Conservation (phyloP, 1,140 invertebrate species). For the Monomorium pharaonis region DNA sequence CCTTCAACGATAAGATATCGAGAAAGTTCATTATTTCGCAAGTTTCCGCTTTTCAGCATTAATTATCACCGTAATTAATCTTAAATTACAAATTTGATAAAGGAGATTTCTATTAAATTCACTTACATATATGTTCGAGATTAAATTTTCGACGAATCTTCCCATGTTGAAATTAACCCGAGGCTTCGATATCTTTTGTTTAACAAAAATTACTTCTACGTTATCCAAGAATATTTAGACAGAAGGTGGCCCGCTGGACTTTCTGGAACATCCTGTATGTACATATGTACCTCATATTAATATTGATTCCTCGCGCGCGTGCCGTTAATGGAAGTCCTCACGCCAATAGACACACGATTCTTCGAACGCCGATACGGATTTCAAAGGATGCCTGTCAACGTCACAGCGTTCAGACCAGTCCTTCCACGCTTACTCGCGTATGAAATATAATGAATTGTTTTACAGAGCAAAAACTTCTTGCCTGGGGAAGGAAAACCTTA, state of each 20-base stretch:
- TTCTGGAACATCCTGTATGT: background rate
- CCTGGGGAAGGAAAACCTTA: background rate
- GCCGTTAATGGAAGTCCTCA: constrained; percentile 66
- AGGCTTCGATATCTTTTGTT: background rate
- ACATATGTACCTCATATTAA: constrained; percentile 69
- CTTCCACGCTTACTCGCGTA: background rate
- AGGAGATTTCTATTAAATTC: background rate
- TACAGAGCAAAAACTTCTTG: background rate
- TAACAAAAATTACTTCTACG: background rate
- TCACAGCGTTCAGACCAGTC: background rate
- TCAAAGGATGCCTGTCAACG: constrained; percentile 68
- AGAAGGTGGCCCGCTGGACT: background rate
- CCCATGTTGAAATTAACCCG: background rate
- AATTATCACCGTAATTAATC: background rate
- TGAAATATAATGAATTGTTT: background rate
- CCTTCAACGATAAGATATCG: background rate
- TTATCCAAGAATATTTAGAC: background rate
- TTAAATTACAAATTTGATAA: background rate
- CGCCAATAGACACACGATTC: constrained; percentile 62
- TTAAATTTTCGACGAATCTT: background rate
- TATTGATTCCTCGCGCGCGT: constrained; percentile 70
- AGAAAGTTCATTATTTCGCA: background rate
- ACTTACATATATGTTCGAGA: background rate
- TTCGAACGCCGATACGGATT: constrained; percentile 55
- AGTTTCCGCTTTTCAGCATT: background rate